Evolutionary conservation across 1,140 invertebrate species (phyloP), one percentile per base, ranked within the genome.

Genomic region (Pteromalus puparum): DNA sequence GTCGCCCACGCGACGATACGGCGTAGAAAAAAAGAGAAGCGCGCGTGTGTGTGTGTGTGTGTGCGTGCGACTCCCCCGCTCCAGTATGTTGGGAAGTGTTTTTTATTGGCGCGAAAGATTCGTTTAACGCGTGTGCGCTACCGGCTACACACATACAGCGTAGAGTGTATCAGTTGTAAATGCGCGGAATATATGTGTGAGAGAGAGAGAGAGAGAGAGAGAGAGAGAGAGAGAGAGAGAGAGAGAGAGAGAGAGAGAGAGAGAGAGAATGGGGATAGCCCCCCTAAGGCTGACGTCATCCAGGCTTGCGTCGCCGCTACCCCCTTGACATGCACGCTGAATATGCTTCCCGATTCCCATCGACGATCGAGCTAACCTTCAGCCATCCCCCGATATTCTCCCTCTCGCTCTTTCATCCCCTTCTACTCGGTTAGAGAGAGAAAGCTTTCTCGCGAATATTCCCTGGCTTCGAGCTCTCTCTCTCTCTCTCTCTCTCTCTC

Each of bases 291-390:
- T 85, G 83, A 85, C 83, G 83, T 85, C 83, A 85, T 81, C 70
- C 34, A 30, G 18, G 73, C 70, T 34, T n/a, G n/a, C n/a, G n/a
- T n/a, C 72, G 65, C 72, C 3, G 34, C 74, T 85, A 82, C 80
- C 84, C 78, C 84, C 84, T 85, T 85, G 80, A 85, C 84, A 38
- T 73, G 80, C 53, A 68, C 61, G 77, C 70, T 80, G 70, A 76
- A 81, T 85, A 81, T 85, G 83, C 78, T 75, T 70, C 72, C 68
- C 48, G 67, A 86, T 86, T 86, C 85, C 85, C 85, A 86, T 83
- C 81, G 77, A 83, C 85, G 53, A 82, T 86, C 82, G 79, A 84
- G 79, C 70, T 83, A 86, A 86, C 85, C 82, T 86, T 88, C 84
- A 87, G 84, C 87, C 86, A 87, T 86, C 83, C 82, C 87, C 86